phyloP scores from a whole-genome alignment of 2,797 vertebrate genomes.

The Gambusia yucatana region DNA sequence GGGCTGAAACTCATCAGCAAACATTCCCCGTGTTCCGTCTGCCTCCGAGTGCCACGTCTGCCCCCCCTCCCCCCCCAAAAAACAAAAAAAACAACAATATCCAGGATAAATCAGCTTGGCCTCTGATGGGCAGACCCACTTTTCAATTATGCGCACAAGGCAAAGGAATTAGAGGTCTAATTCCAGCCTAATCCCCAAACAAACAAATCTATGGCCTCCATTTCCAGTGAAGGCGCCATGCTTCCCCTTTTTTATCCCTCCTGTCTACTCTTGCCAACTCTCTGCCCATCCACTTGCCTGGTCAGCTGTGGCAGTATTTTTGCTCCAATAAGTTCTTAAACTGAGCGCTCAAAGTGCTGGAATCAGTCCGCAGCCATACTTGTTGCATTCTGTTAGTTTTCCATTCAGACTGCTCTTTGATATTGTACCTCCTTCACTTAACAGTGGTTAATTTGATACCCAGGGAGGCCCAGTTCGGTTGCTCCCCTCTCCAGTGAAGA shows the following conservation, averaged over 20 bases:
- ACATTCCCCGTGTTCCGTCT: conserved; percentile 45
- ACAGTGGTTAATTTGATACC: conserved; percentile 7
- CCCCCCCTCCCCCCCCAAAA: accelerated
- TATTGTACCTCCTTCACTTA: conserved; percentile 11
- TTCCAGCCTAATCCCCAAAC: conserved; percentile 77
- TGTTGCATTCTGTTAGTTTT: conserved; percentile 16
- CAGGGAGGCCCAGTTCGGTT: conserved; percentile 17
- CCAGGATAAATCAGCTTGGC: background rate
- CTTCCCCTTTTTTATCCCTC: conserved; percentile 23
- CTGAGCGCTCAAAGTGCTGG: conserved; percentile 45
- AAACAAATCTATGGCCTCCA: conserved; percentile 77
- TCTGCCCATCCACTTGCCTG: conserved; percentile 36
- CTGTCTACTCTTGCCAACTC: conserved; percentile 43
- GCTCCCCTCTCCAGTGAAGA: conserved; percentile 20
- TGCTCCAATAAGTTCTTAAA: conserved; percentile 51
- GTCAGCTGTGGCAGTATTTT: conserved; percentile 44
- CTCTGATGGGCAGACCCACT: conserved; percentile 65
- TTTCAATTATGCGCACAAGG: conserved; percentile 79
- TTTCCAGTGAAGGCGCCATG: conserved; percentile 54
- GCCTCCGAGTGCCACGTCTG: conserved; percentile 14
- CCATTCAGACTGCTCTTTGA: conserved; percentile 5
- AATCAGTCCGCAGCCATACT: conserved; percentile 33
- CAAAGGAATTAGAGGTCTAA: conserved; percentile 76
- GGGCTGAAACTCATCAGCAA: conserved; percentile 48
- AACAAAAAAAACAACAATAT: too few relatives aligned